Evolutionary conservation across 2,113 vertebrate genomes (phyloP).

Genomic region (Panthera leo): DNA sequence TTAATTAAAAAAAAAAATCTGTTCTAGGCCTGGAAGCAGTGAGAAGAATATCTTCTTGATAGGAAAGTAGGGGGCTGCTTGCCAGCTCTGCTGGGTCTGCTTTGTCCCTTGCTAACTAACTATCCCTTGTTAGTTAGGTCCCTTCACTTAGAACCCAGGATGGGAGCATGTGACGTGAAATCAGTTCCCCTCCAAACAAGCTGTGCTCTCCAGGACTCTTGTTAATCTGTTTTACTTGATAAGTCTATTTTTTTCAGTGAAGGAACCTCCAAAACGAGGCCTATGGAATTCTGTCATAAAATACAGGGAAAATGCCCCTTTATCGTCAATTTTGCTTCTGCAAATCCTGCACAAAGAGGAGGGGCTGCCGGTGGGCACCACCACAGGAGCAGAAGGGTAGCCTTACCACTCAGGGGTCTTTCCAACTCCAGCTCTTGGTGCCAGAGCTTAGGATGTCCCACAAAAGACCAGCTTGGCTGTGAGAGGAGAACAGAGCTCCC

Average conservation of each 20-base stretch:
- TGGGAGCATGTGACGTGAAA: not conserved
- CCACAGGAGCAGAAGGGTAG: fast-evolving
- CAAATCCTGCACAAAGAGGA: not conserved
- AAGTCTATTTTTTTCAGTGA: not conserved
- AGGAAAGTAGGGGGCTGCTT: not conserved
- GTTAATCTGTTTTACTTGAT: not conserved
- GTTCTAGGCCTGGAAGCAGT: not conserved
- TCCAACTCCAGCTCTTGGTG: not conserved
- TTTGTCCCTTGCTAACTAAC: not conserved
- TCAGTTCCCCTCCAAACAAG: not conserved
- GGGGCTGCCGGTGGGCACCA: fast-evolving
- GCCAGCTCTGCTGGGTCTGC: not conserved
- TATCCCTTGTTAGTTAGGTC: not conserved
- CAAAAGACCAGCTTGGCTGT: not conserved
- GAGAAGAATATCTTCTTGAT: not conserved
- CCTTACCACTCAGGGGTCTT: not conserved
- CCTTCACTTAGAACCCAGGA: not conserved
- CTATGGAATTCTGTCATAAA: not conserved
- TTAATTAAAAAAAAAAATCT: not conserved
- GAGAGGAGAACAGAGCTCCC: not conserved
- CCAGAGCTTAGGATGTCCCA: not conserved
- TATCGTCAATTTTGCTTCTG: not conserved
- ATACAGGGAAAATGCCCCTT: not conserved
- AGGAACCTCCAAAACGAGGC: not conserved
- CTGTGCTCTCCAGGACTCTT: not conserved